These are phyloP conservation scores for Microtus ochrogaster DNA, from an alignment of 2,113 vertebrate species.

Conservation along the genomic window DNA sequence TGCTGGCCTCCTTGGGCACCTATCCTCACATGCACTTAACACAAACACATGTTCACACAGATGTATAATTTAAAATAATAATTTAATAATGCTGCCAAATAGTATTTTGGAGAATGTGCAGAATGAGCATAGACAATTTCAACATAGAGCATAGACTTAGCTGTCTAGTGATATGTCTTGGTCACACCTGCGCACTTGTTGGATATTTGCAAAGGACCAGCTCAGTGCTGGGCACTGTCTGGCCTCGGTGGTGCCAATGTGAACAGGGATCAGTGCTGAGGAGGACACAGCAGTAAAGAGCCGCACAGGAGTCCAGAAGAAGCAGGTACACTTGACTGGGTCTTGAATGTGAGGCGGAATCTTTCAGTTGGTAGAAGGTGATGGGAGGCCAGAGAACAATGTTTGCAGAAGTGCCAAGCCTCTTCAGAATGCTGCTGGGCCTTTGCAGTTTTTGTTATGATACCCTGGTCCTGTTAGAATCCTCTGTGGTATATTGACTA, in stretches of 20 bases:
- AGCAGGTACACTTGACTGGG: not conserved
- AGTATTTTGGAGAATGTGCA: not conserved
- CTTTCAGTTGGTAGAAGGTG: no score
- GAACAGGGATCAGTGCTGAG: not conserved
- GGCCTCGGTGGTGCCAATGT: accelerated
- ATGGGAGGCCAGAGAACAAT: not conserved
- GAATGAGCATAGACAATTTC: not conserved
- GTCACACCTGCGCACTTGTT: not conserved
- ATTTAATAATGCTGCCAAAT: not conserved
- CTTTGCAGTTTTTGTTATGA: not conserved
- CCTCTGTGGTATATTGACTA: no score
- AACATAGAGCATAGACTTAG: not conserved
- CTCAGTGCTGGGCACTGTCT: accelerated
- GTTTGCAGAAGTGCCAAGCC: not conserved
- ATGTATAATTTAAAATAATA: not conserved
- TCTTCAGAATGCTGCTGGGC: not conserved
- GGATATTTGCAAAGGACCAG: not conserved
- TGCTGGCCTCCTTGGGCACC: not conserved
- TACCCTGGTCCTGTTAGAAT: not conserved
- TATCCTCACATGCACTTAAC: not conserved
- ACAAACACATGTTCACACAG: not conserved
- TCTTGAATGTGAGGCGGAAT: not conserved
- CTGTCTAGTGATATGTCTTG: not conserved
- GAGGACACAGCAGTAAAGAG: not conserved
- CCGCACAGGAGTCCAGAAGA: not conserved